Evolutionary conservation across 1,140 invertebrate genomes (phyloP), one percentile per base, ranked within the genome.

Genomic region (Pseudomyrmex gracilis): DNA sequence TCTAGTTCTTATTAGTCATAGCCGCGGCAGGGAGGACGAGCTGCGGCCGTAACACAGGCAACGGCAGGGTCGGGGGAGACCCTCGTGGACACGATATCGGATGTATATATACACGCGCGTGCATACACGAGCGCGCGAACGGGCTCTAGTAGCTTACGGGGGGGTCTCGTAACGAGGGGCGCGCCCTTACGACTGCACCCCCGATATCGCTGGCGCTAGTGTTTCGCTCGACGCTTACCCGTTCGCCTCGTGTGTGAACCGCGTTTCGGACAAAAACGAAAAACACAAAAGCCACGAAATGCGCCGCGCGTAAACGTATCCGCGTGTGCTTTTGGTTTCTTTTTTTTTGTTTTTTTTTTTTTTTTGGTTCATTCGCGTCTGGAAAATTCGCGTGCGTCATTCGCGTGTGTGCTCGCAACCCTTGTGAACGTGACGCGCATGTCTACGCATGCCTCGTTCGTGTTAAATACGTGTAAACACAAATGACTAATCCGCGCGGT

Each of bases 1-100:
- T 89, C 61, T 68, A 83, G 57, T 88, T 87, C 82, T 90, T 90
- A 90, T 91, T 91, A 91, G 90, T 91, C 90, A 90, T 90, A 90
- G 90, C 49, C 61, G 68, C 76, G 78, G 51, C 70, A 61, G 55
- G 49, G 84, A 87, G 88, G 85, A 87, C 77, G 85, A 88, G 78
- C 74, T 67, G 73, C 20, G 82, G 71, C 64, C 70, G 74, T 80
- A 64, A 78, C 73, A 83, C 34, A 77, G 82, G 82, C 58, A 83
- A 78, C 71, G 86, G 83, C 83, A 85, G 82, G 82, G 61, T 77
- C 74, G 84, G 24, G 73, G 68, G 17, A 77, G 82, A 90, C 89
- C 90, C 88, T 89, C 84, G 84, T 86, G 88, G 85, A 87, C 88
- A 89, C 85, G 85, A 84, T 82, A 82, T 87, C 85, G 87, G 89